Base-by-base conservation (phyloP, 2,888 invertebrate species). In the Melieria crassipennis region DNA sequence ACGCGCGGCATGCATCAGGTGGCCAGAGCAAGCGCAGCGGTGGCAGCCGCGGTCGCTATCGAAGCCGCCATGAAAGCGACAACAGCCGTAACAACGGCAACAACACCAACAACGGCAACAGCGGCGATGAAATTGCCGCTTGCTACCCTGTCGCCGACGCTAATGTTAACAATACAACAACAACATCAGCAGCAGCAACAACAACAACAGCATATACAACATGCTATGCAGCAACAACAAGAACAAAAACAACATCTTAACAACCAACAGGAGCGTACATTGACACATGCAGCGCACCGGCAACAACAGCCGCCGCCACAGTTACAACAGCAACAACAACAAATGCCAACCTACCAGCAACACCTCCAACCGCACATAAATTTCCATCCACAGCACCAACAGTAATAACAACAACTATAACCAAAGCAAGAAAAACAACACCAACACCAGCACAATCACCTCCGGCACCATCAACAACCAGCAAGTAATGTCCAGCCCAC, bases 161-260 rank as follows among this genome's bases (percentile, higher is more conserved):
- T n/a, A n/a, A n/a, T n/a, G n/a, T n/a, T n/a, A n/a, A n/a, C n/a
- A n/a, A n/a, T 16, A 9, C 64, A 71, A 72, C 66, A 63, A 16
- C 67, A 69, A 16, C 71, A 67, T 50, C 72, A 72, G 56, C 68
- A 63, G 47, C 66, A 55, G 63, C 67, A 70, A 57, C 64, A 66
- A 5, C 72, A 64, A 10, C 72, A 48, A 55, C 72, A 43, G 43
- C 70, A n/a, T n/a, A n/a, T n/a, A n/a, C n/a, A n/a, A 47, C 48
- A 58, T 11, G 64, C 73, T 11, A 70, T 63, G 11, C 69, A 69
- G 58, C 72, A 66, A n/a, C 69, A 73, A 50, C 69, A 72, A 42
- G 42, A 57, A 46, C 65, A 72, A 11, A 65, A 72, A 4, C 69
- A 69, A 58, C 62, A 72, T 61, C 58, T 63, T 45, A 60, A 47